A percentile compares a stretch with the other conserved stretches of the same genome.
phyloP scores from a whole-genome alignment of 2,797 vertebrate species.

The Bradypodion ventrale region DNA sequence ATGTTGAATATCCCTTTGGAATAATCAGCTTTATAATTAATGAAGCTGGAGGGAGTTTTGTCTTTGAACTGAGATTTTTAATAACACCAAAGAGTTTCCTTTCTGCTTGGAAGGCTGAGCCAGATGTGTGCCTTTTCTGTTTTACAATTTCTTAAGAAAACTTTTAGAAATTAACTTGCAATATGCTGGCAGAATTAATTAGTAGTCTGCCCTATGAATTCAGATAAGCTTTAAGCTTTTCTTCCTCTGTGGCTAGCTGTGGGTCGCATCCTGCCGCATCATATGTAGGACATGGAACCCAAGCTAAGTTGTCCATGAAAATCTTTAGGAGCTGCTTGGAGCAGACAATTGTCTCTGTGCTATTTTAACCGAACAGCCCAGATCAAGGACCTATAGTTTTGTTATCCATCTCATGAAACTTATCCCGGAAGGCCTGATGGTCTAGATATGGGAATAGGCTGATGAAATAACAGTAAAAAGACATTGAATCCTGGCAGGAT shows the following conservation, averaged over 20 bases:
- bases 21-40: slow-evolving; percentile 59
- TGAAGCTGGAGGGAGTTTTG: slow-evolving; percentile 12
- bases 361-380: background rate
- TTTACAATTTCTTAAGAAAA: slow-evolving; percentile 14
- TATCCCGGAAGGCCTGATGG: background rate
- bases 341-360: background rate
- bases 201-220: background rate
- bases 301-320: slow-evolving; percentile 5
- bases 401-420: background rate
- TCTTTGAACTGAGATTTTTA: slow-evolving; percentile 56
- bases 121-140: slow-evolving; percentile 21
- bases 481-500: background rate
- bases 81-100: slow-evolving; percentile 29
- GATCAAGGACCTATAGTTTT: background rate
- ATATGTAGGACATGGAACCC: background rate
- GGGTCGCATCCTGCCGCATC: background rate
- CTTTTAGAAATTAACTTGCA: background rate
- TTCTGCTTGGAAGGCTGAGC: background rate
- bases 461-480: background rate
- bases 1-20: slow-evolving; percentile 51
- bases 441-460: background rate
- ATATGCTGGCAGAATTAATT: slow-evolving; percentile 6
- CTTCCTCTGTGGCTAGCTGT: background rate
- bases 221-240: background rate
- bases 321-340: background rate